Evolutionary conservation across 2,113 vertebrate genomes (phyloP).

Genomic region (Ancistrus triradiatus): DNA sequence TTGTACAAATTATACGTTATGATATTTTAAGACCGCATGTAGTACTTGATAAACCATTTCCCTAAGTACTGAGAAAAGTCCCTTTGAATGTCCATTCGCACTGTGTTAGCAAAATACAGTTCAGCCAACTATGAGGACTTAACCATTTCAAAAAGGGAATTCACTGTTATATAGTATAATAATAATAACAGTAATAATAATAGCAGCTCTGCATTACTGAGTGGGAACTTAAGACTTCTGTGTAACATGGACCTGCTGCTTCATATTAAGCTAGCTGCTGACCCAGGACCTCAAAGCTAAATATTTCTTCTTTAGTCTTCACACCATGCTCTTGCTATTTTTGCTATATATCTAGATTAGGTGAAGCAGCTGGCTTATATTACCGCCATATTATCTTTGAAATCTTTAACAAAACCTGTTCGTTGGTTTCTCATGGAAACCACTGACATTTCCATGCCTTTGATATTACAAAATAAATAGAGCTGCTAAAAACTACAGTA

Average conservation of each 20-base stretch:
- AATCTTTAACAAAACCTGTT: conserved; percentile 14
- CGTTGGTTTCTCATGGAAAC: conserved; percentile 5
- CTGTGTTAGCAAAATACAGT: too few species aligned
- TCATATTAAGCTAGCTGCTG: neutral
- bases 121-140: too few species aligned
- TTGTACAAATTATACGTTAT: too few species aligned
- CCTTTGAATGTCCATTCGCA: too few species aligned
- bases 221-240: neutral
- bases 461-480: conserved; percentile 1
- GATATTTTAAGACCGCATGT: too few species aligned
- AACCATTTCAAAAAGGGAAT: too few species aligned
- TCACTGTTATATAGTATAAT: too few species aligned
- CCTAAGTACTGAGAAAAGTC: too few species aligned
- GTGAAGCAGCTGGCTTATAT: conserved; percentile 15
- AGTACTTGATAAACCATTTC: too few species aligned
- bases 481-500: neutral
- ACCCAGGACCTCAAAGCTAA: neutral
- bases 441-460: conserved; percentile 1
- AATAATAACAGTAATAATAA: neutral
- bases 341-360: neutral
- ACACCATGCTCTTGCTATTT: conserved; percentile 12
- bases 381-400: conserved; percentile 27
- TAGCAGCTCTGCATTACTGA: neutral
- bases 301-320: neutral
- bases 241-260: too few species aligned